Conservation (phyloP, 2,888 invertebrate species). For the Nomada flava region DNA sequence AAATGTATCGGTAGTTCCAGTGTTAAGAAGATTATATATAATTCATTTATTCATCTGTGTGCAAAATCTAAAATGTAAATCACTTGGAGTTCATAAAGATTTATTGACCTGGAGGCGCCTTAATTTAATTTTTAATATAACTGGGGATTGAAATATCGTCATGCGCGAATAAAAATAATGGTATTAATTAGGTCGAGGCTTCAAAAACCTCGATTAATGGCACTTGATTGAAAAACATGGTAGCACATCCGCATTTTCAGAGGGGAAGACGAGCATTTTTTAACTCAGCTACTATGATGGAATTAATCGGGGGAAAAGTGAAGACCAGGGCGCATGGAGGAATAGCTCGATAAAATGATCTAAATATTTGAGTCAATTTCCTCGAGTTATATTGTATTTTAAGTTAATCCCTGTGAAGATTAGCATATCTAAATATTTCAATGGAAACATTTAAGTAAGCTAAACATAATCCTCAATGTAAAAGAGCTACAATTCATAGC, state of each 20-base stretch:
- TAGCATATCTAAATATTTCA: too few species aligned
- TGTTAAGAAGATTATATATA: too few species aligned
- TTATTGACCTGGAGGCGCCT: background rate
- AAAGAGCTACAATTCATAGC: too few species aligned
- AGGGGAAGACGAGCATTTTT: slow-evolving; percentile 61
- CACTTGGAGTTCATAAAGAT: background rate
- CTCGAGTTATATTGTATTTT: background rate
- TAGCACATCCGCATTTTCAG: slow-evolving; percentile 68
- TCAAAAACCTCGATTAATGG: slow-evolving; percentile 66
- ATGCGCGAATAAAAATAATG: slow-evolving; percentile 16
- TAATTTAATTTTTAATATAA: background rate
- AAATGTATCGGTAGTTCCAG: too few species aligned
- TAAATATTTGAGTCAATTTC: background rate
- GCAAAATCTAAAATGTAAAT: too few species aligned
- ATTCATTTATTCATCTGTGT: too few species aligned
- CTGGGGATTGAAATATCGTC: slow-evolving; percentile 5
- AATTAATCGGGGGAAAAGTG: slow-evolving; percentile 62
- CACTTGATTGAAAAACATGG: slow-evolving; percentile 63
- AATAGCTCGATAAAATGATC: background rate
- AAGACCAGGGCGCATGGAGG: slow-evolving; percentile 12
- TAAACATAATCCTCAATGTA: too few species aligned
- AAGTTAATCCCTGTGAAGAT: too few species aligned
- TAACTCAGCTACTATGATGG: slow-evolving; percentile 56
- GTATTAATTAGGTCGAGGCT: slow-evolving; percentile 59
- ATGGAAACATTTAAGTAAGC: too few species aligned